phyloP scores from a whole-genome alignment of 1,140 invertebrate species.

The Drosophila cardini region DNA sequence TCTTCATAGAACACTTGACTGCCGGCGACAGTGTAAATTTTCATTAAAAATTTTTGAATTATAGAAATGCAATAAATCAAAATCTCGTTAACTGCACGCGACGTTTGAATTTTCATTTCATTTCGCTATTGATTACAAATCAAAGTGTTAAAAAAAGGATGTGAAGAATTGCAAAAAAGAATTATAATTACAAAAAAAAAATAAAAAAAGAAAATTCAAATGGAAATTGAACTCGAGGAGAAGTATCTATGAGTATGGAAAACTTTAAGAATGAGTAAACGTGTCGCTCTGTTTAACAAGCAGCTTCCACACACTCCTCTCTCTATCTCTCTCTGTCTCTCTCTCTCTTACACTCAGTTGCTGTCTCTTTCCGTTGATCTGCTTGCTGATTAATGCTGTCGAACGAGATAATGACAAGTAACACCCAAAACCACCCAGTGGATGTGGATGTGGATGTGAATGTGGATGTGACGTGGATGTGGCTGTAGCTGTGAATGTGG shows the following conservation, averaged over 20 bases:
- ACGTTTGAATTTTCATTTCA: constrained; percentile 63
- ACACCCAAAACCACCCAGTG: constrained; percentile 64
- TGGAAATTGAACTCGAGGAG: background rate
- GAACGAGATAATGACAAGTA: constrained; percentile 65
- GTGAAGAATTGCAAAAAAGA: background rate
- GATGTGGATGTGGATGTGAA: constrained; percentile 3
- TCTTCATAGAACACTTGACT: constrained; percentile 78
- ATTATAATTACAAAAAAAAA: constrained; percentile 2
- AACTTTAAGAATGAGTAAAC: constrained; percentile 24
- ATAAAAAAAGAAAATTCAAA: no score
- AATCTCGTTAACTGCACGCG: constrained; percentile 68
- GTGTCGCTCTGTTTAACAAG: constrained; percentile 43
- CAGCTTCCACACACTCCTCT: background rate
- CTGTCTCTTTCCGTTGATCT: constrained; percentile 14
- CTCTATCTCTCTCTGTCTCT: constrained; percentile 3
- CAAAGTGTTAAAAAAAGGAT: constrained; percentile 10
- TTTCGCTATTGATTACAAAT: constrained; percentile 54
- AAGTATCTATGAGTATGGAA: background rate
- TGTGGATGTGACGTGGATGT: constrained; percentile 21
- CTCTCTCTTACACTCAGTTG: background rate
- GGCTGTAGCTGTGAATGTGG: background rate
- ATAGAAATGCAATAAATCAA: constrained; percentile 76
- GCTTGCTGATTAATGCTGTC: constrained; percentile 56
- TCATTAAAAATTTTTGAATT: constrained; percentile 70
- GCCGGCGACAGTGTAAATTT: constrained; percentile 72